Percentiles rank a stretch among this genome's conserved stretches.
These are phyloP conservation scores for Damaliscus lunatus DNA, from an alignment of 2,113 vertebrate genomes.

Conservation along the genomic window DNA sequence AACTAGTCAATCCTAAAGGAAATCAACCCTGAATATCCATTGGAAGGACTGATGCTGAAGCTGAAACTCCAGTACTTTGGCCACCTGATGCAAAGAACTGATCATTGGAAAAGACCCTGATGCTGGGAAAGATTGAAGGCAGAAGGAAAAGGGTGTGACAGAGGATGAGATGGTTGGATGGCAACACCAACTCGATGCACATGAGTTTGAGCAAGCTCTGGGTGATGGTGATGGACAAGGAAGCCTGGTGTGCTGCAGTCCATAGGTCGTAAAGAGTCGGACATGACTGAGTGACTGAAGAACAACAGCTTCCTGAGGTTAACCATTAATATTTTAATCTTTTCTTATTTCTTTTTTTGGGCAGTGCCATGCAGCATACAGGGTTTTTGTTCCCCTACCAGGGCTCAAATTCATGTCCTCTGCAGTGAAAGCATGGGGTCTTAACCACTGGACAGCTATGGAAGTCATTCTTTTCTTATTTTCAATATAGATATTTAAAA, in stretches of 20 bases:
- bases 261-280: fast-evolving
- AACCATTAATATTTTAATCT: not conserved
- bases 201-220: not conserved
- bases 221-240: not conserved
- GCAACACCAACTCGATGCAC: fast-evolving
- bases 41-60: not conserved
- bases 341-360: not conserved
- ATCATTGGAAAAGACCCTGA: not conserved
- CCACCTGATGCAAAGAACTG: not conserved
- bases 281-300: not conserved
- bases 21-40: not conserved
- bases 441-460: not conserved
- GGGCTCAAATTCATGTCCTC: not conserved
- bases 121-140: not conserved
- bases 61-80: not conserved
- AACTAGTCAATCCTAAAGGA: not conserved
- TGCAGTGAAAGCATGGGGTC: not conserved
- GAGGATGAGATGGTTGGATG: not conserved
- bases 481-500: not conserved
- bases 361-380: fast-evolving
- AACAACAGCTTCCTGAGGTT: not conserved
- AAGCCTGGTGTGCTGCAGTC: not conserved
- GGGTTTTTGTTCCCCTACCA: not conserved
- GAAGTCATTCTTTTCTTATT: not conserved
- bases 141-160: not conserved